Base-by-base conservation (phyloP, 2,113 vertebrate species). In the Lepisosteus oculatus region DNA sequence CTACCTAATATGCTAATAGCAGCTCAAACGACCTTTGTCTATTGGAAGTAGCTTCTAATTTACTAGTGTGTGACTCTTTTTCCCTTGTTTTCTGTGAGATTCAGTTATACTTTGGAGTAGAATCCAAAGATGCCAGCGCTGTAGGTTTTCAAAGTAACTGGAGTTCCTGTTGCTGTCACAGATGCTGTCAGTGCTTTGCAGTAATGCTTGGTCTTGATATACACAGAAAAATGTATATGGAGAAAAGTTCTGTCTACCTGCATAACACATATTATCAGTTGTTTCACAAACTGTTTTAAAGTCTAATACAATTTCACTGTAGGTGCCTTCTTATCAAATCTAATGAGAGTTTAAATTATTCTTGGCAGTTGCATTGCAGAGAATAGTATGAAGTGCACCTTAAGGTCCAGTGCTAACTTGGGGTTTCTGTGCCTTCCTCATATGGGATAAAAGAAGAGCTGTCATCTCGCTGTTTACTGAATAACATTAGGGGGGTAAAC, bases 231-330 rank as follows among this genome's bases (percentile, higher is more conserved):
- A 83, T 71, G 78, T 9, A 51, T 51, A 51, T 51, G 47, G 9
- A 51, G 5, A 51, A 5, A 51, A 51, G 9, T 51, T 51, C 5
- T 51, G 5, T 51, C 47, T 51, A 51, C 9, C 47, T 51, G 5
- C 5, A 89, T 85, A 86, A 85, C 83, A 79, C 76, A 74, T 68
- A 80, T 81, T 86, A 89, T 88, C 89, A 88, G 85, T 86, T 83
- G 85, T 86, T 83, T 87, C 74, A 61, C 67, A 87, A 86, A 89
- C 84, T 85, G 85, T 83, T 87, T 89, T 88, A 88, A 82, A 72
- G 85, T 83, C 84, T 29, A 86, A 85, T 86, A 85, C 83, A 83
- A 87, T 87, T 74, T 76, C 75, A 82, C 85, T 79, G 73, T 72
- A 79, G 82, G 85, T 81, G 81, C 77, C 79, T 76, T 51, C 9